A percentile compares a stretch with the other conserved stretches of the same genome.
These are phyloP conservation scores for Microtus oregoni DNA, from an alignment of 2,113 vertebrate species.

Conservation along the genomic window DNA sequence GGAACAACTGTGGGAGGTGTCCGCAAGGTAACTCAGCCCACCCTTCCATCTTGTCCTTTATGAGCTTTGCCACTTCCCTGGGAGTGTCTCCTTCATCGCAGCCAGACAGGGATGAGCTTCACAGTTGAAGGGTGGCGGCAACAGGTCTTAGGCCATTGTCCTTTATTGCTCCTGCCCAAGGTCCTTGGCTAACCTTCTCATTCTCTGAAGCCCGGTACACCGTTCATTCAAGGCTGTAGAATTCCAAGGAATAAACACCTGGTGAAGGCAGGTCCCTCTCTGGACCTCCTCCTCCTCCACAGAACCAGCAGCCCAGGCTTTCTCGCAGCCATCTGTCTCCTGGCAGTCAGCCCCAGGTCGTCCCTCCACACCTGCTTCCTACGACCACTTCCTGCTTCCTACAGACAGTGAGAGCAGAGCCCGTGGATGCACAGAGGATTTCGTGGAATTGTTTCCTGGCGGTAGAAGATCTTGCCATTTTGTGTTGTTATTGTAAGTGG, in stretches of 20 bases:
- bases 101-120: background rate
- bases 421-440: background rate
- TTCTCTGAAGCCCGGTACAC: background rate
- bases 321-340: background rate
- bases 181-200: background rate
- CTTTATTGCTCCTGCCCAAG: background rate
- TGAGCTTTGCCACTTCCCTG: background rate
- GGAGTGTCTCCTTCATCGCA: background rate
- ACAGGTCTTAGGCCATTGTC: background rate
- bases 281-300: background rate
- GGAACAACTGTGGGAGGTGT: background rate
- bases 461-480: background rate
- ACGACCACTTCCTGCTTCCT: no score
- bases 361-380: background rate
- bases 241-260: background rate
- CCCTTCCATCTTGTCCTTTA: background rate
- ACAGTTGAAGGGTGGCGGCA: background rate
- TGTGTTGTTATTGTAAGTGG: background rate
- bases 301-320: background rate
- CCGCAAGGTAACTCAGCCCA: background rate
- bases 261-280: background rate
- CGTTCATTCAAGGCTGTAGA: background rate
- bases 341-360: background rate
- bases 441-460: background rate
- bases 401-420: background rate